Conservation (phyloP, 2,797 vertebrate genomes). For the Gadopsis bispinosus region DNA sequence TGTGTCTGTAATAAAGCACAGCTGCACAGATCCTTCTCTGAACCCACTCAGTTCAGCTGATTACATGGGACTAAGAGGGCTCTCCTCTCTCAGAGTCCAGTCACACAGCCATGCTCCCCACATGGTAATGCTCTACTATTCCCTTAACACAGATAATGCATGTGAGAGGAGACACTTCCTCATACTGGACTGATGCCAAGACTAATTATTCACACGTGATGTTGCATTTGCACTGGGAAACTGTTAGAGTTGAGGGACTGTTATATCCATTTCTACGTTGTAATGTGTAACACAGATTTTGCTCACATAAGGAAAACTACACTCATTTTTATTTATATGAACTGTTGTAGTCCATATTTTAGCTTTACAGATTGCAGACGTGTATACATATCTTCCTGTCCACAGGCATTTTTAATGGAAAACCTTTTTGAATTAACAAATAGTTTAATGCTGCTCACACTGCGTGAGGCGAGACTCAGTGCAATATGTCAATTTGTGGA, state of each 20-base stretch:
- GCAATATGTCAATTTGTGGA: slow-evolving; percentile 51
- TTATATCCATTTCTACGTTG: slow-evolving; percentile 22
- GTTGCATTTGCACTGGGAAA: slow-evolving; percentile 37
- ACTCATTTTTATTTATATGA: not conserved
- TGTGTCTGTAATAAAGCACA: slow-evolving; percentile 85
- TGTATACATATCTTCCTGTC: not conserved
- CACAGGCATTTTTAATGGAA: not conserved
- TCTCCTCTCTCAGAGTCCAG: slow-evolving; percentile 61
- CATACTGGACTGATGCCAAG: slow-evolving; percentile 53
- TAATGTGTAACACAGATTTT: slow-evolving; percentile 11
- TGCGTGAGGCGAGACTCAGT: slow-evolving; percentile 33
- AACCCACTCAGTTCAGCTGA: slow-evolving; percentile 80
- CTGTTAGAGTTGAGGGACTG: slow-evolving; percentile 30
- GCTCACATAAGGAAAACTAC: slow-evolving; percentile 16
- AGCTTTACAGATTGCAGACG: slow-evolving; percentile 6
- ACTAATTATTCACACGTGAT: slow-evolving; percentile 72
- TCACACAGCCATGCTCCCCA: slow-evolving; percentile 57
- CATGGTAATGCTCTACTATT: slow-evolving; percentile 61
- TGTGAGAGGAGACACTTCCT: slow-evolving; percentile 58
- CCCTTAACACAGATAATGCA: slow-evolving; percentile 60
- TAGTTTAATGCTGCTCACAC: slow-evolving; percentile 40
- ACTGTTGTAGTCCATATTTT: not conserved
- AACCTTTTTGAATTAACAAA: slow-evolving; percentile 29
- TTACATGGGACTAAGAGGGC: slow-evolving; percentile 73
- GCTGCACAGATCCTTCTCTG: slow-evolving; percentile 80